Base-by-base conservation (phyloP, 2,888 invertebrate genomes). In the Reticulitermes lucifugus region DNA sequence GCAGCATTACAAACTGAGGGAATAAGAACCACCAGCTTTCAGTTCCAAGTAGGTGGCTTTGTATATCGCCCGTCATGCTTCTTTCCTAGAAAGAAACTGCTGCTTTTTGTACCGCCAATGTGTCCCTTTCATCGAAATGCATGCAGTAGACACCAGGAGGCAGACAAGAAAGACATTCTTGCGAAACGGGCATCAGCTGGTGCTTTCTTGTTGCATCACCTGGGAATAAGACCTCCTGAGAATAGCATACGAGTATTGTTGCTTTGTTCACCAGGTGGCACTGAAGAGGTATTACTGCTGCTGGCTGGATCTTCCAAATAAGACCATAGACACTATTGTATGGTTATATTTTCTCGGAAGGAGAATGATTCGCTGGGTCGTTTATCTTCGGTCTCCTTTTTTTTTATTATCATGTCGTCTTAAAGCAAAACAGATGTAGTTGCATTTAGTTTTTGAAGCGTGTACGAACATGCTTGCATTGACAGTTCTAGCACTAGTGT, bases 121-220 rank as follows among this genome's bases (percentile, higher is more conserved):
- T 77, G 43, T 77, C 46, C 73, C n/a, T 77, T n/a, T 43, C n/a
- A 43, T 46, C 21, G n/a, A 41, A 77, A 41, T n/a, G 22, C 22
- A 46, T 35, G 41, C 18, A 41, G 73, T 6, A 73, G 73, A 18
- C 73, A 73, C 41, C 70, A 29, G 55, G 18, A 55, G 55, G 55
- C 14, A 55, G 18, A 55, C 18, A 55, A 55, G 55, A 55, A 55
- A 55, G 65, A 73, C 77, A 77, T 77, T 77, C 77, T 77, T 77
- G 77, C 77, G 77, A 77, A 77, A 77, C 43, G 35, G n/a, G 77
- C 46, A 77, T 77, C 77, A 77, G 77, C 77, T 77, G 77, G 77
- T 77, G 51, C 25, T 46, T 77, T 77, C 77, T 77, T 77, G n/a
- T 77, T 46, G 77, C 77, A 77, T 77, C 77, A 77, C 77, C 77